Evolutionary conservation across 2,888 invertebrate species (phyloP).

Genomic region (Stegophylla sp.): DNA sequence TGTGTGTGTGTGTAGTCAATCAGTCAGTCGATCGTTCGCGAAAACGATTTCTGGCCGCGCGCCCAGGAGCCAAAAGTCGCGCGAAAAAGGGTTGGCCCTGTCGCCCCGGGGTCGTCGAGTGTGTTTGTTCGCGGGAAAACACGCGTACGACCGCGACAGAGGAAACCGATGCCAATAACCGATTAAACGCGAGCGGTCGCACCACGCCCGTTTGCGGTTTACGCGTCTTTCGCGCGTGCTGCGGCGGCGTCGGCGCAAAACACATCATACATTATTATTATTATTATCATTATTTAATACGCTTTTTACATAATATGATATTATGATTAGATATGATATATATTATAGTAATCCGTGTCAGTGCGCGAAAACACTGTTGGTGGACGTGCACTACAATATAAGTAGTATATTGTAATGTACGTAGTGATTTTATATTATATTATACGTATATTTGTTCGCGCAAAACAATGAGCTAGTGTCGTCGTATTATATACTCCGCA

Average conservation of each 20-base stretch:
- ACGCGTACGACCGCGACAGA: too few species aligned
- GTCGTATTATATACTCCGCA: neutral
- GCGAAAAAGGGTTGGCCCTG: neutral
- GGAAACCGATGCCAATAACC: slow-evolving; percentile 26
- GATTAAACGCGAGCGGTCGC: neutral
- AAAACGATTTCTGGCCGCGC: neutral
- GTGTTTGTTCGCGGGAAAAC: neutral
- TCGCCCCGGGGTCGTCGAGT: neutral
- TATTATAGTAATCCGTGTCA: neutral
- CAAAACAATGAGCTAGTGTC: neutral
- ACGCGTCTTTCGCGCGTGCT: slow-evolving; percentile 16
- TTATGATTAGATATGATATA: too few species aligned
- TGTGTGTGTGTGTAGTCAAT: too few species aligned
- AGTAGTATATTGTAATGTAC: too few species aligned
- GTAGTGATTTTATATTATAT: too few species aligned
- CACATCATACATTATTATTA: neutral
- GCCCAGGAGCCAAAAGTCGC: neutral
- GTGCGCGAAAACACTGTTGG: neutral
- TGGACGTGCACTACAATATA: neutral
- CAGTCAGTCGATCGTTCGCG: too few species aligned
- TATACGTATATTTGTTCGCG: neutral
- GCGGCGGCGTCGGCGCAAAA: neutral
- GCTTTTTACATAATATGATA: neutral
- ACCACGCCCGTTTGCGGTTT: slow-evolving; percentile 42
- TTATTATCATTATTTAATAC: neutral